Conservation (phyloP, 2,113 vertebrate species). For the Himantopus leucocephalus region DNA sequence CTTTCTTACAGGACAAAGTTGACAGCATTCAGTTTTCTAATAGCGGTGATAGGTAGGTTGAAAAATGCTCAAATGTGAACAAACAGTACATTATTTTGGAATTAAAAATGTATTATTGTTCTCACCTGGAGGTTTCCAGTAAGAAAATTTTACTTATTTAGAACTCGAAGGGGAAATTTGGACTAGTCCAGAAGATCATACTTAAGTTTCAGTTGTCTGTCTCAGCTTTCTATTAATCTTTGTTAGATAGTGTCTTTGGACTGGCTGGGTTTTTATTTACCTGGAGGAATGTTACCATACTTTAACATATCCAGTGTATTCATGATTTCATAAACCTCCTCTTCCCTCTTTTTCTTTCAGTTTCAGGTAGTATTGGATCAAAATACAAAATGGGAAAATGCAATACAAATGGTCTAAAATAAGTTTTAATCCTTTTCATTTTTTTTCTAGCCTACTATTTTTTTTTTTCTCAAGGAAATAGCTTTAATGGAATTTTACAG, state of each 20-base stretch:
- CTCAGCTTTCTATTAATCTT: neutral
- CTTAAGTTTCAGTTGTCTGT: neutral
- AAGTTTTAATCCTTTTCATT: accelerated
- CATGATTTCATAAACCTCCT: neutral
- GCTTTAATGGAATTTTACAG: neutral
- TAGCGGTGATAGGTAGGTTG: conserved; percentile 86
- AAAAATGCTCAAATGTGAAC: neutral
- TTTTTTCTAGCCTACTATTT: neutral
- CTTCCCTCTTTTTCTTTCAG: neutral
- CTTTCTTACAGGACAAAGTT: conserved; percentile 88
- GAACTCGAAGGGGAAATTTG: neutral
- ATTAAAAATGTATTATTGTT: neutral
- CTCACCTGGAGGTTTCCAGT: neutral
- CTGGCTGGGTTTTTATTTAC: neutral
- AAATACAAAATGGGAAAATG: neutral
- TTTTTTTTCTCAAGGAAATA: neutral
- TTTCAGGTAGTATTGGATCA: neutral
- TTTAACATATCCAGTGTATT: neutral
- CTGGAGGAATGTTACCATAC: neutral
- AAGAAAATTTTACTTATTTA: neutral
- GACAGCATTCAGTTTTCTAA: conserved; percentile 98
- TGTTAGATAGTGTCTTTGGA: neutral
- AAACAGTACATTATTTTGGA: neutral
- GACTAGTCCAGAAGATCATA: neutral
- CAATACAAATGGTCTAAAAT: neutral